Evolutionary conservation across 2,113 vertebrate species (phyloP), one percentile per base, ranked within the genome.

Genomic region (Ondatra zibethicus): DNA sequence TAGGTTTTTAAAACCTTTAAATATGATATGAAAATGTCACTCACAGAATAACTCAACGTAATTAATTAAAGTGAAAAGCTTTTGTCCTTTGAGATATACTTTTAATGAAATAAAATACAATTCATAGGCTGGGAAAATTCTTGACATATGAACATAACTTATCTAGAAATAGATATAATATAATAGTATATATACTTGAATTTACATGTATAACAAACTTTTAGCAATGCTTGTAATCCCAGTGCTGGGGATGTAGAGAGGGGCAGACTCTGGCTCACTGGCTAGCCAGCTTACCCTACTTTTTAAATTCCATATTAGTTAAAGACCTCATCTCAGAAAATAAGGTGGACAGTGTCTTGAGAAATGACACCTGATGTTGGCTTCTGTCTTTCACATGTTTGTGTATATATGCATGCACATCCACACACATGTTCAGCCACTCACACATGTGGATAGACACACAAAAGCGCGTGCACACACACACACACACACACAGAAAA

Each of bases 31-130:
- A 94, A 77, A 86, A 16, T 52, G 52, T 77, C 50, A 88, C 16
- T 10, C 9, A 68, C 14, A 81, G 88, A 84, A 77, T 16, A 82
- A 78, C 73, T 65, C 2, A 81, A 84, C 72, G 72, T 33, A 97
- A 72, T 63, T 94, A 88, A 45, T 81, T 94, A 76, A 92, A 89
- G 78, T 94, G 33, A 88, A 94, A 92, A 39, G 21, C 23, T 25
- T 91, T 88, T 88, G 13, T 12, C 1, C 5, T 93, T 96, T 93
- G 66, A 76, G 82, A 61, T 27, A 78, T 3, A n/a, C 33, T 39
- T 21, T 77, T 47, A 93, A 77, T 55, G 63, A 66, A 86, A 68
- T 89, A 33, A 76, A 63, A 94, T 23, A 76, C 1, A 82, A 76
- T 31, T 1, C 7, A 70, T 21, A 81, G 66, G 52, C 42, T 84